Percentiles rank a stretch among this genome's conserved stretches.
Conservation (phyloP, 2,888 invertebrate species). For the Drosophila diplacantha region DNA sequence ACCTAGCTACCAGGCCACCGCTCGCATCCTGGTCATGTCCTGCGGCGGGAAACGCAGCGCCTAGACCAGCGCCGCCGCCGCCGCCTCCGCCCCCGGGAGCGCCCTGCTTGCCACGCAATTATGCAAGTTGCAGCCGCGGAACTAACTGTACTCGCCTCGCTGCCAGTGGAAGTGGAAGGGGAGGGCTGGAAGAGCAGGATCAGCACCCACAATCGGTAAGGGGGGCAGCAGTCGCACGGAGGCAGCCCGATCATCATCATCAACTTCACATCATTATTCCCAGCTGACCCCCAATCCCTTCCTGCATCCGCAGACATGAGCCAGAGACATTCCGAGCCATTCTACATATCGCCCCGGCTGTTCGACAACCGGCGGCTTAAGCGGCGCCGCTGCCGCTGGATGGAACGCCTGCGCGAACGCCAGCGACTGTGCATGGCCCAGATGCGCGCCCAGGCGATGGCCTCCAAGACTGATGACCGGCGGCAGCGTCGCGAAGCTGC, state of each 20-base stretch:
- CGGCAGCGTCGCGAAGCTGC: slow-evolving; percentile 49
- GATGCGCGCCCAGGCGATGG: slow-evolving; percentile 26
- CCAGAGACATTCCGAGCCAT: slow-evolving; percentile 74
- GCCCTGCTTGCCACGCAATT: slow-evolving; percentile 53
- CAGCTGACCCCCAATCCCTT: background rate
- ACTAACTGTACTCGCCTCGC: slow-evolving; percentile 61
- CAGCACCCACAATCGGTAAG: slow-evolving; percentile 17
- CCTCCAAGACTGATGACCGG: slow-evolving; percentile 52
- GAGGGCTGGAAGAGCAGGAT: slow-evolving; percentile 7
- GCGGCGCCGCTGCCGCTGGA: slow-evolving; percentile 64
- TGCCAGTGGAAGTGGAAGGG: slow-evolving; percentile 8
- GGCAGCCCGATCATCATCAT: background rate
- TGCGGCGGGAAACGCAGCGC: slow-evolving; percentile 12
- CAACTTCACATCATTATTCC: background rate
- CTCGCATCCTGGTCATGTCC: slow-evolving; percentile 13
- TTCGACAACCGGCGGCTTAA: slow-evolving; percentile 75
- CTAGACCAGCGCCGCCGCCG: slow-evolving; percentile 15
- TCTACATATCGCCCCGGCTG: slow-evolving; percentile 71
- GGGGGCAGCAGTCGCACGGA: background rate
- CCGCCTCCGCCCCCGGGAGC: slow-evolving; percentile 13
- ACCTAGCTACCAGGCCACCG: slow-evolving; percentile 2
- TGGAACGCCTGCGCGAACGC: slow-evolving; percentile 53
- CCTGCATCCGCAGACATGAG: slow-evolving; percentile 43
- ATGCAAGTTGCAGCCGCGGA: slow-evolving; percentile 62
- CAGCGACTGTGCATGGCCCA: slow-evolving; percentile 41